phyloP scores from a whole-genome alignment of 2,113 vertebrate species.

The Turnix velox region DNA sequence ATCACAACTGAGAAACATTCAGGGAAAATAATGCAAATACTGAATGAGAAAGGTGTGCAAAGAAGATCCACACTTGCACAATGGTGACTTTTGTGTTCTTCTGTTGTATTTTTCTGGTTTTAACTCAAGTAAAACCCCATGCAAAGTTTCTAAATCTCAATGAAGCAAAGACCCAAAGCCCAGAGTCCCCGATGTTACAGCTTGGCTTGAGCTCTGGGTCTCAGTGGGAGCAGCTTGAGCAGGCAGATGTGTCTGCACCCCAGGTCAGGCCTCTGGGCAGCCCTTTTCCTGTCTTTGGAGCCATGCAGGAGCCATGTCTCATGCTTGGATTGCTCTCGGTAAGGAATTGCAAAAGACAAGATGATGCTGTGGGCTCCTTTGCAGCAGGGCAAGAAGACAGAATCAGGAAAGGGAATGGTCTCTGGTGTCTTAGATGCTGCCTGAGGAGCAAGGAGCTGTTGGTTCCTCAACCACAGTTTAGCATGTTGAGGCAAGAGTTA shows the following conservation, averaged over 20 bases:
- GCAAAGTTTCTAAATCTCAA: too few species aligned
- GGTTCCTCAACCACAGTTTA: background rate
- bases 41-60: background rate
- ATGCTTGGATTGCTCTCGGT: background rate
- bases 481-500: background rate
- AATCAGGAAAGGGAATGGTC: background rate
- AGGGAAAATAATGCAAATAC: background rate
- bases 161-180: background rate
- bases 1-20: background rate
- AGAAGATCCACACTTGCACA: background rate
- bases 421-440: background rate
- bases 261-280: background rate
- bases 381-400: background rate
- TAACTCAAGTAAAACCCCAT: too few species aligned
- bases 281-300: background rate
- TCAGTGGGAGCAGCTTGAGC: background rate
- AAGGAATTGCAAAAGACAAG: background rate
- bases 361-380: background rate
- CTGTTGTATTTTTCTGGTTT: background rate
- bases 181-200: accelerated
- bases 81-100: background rate
- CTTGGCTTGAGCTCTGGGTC: background rate
- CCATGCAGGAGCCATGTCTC: accelerated
- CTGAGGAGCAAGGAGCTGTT: background rate
- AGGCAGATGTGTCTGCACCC: background rate